Percentiles rank a stretch among this genome's conserved stretches.
phyloP scores from a whole-genome alignment of 1,140 invertebrate species.

The Archivesica marissinica region DNA sequence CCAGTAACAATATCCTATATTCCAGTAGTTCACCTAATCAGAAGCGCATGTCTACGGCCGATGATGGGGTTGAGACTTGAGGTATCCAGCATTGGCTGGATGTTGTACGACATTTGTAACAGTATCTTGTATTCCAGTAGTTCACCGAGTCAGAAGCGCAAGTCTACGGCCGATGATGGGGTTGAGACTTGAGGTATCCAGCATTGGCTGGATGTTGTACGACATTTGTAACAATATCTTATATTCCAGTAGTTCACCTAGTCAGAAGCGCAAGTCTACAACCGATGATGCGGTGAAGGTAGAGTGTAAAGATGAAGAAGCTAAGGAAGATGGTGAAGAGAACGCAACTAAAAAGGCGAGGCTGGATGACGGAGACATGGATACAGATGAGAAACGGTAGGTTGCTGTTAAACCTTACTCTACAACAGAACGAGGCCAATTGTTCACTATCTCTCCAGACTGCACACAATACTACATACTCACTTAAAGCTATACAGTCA shows the following conservation, averaged over 20 bases:
- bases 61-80: slow-evolving; percentile 54
- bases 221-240: too few relatives aligned
- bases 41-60: slow-evolving; percentile 66
- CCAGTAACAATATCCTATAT: too few relatives aligned
- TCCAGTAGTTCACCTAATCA: slow-evolving; percentile 42
- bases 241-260: slow-evolving; percentile 23
- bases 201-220: too few relatives aligned
- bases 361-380: slow-evolving; percentile 59
- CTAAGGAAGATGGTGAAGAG: slow-evolving; percentile 30
- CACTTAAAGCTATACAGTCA: too few relatives aligned
- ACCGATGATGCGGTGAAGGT: slow-evolving; percentile 49
- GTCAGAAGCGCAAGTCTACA: slow-evolving; percentile 67
- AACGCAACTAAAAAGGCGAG: slow-evolving; percentile 64
- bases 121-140: too few relatives aligned
- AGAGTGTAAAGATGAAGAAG: slow-evolving; percentile 26
- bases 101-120: too few relatives aligned
- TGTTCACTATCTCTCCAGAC: too few relatives aligned
- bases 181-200: too few relatives aligned
- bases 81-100: too few relatives aligned
- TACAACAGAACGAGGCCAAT: too few relatives aligned
- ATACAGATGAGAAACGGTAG: neutral
- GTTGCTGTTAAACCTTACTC: neutral
- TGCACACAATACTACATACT: too few relatives aligned
- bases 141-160: slow-evolving; percentile 63
- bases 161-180: slow-evolving; percentile 62